These are phyloP conservation scores for Cataglyphis cursor DNA, from an alignment of 2,888 invertebrate species.

Conservation along the genomic window DNA sequence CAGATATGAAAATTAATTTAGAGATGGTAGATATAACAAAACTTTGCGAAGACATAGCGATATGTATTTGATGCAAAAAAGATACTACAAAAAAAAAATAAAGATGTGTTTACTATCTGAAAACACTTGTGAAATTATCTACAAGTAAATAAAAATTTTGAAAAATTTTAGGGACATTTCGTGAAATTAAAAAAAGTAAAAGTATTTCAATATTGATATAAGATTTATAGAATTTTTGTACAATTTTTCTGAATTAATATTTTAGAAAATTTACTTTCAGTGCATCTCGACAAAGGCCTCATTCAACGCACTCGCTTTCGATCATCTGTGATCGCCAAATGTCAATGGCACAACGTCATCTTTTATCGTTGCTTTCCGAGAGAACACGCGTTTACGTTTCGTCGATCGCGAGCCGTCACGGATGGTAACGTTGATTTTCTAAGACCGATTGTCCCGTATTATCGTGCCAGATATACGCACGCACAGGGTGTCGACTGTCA, in stretches of 20 bases:
- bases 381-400: constrained; percentile 35
- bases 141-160: background rate
- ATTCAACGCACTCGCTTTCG: background rate
- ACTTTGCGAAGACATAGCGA: background rate
- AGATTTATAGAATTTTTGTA: background rate
- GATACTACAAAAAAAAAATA: background rate
- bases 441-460: constrained; percentile 64
- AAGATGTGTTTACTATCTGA: background rate
- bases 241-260: background rate
- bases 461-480: constrained; percentile 61
- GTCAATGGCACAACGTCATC: background rate
- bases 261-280: constrained; percentile 1
- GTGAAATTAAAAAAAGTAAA: constrained; percentile 1
- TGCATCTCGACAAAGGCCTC: constrained; percentile 3
- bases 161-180: background rate
- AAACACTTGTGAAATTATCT: background rate
- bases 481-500: constrained; percentile 66
- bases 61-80: background rate
- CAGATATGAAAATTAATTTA: constrained; percentile 23
- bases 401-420: constrained; percentile 34
- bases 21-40: background rate
- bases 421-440: constrained; percentile 28
- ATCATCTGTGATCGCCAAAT: background rate
- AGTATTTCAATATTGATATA: background rate
- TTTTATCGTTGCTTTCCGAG: constrained; percentile 31